phyloP scores from a whole-genome alignment of 2,113 vertebrate genomes.

The Hemibagrus wyckioides region DNA sequence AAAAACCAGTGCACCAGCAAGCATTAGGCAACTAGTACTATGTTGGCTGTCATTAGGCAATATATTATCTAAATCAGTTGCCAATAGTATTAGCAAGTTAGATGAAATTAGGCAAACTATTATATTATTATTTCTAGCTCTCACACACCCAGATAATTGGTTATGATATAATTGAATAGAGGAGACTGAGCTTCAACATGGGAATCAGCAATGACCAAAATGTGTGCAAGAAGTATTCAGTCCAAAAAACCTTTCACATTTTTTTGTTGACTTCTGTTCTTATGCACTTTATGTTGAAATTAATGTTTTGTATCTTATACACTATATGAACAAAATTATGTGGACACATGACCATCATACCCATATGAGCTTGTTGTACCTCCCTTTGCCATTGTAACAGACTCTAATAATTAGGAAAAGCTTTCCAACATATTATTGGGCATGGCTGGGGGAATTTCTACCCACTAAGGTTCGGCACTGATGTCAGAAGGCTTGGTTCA shows the following conservation, averaged over 20 bases:
- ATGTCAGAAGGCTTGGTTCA: background rate
- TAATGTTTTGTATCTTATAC: background rate
- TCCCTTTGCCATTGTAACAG: background rate
- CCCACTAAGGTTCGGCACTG: background rate
- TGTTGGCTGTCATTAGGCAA: background rate
- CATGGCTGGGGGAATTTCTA: background rate
- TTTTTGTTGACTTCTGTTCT: background rate
- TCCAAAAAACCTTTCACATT: background rate
- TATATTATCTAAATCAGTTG: background rate
- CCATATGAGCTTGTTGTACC: background rate
- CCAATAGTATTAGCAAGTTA: background rate
- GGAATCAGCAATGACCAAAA: background rate
- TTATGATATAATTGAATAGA: background rate
- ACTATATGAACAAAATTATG: background rate
- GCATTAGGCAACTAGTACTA: background rate
- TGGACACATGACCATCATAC: background rate
- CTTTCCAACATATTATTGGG: background rate
- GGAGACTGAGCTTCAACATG: background rate
- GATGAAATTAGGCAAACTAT: background rate
- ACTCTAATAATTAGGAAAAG: background rate
- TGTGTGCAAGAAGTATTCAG: background rate
- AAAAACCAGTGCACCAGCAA: background rate
- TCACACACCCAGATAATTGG: background rate
- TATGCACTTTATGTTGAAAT: background rate
- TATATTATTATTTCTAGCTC: background rate